phyloP scores from a whole-genome alignment of 2,113 vertebrate species.

The Piaya cayana region DNA sequence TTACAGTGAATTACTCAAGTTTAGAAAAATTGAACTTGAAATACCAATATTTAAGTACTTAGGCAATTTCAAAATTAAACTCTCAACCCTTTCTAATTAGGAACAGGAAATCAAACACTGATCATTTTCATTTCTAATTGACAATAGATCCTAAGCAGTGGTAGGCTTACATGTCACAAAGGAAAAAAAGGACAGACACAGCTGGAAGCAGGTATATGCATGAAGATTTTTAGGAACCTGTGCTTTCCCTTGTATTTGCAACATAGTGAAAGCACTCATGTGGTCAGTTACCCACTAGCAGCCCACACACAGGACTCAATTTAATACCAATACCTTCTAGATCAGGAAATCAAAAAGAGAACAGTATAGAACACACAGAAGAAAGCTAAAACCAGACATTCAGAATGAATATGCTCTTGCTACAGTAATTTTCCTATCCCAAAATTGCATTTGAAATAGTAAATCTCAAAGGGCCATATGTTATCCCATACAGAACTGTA shows the following conservation, averaged over 20 bases:
- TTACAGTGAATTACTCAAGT: not conserved
- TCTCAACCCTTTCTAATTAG: not conserved
- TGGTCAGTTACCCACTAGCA: not conserved
- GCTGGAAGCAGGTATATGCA: not conserved
- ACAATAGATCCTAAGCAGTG: not conserved
- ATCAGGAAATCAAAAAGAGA: not conserved
- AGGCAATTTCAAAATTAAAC: not conserved
- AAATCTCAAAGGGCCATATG: not conserved
- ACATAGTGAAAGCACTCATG: not conserved
- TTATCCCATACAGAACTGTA: not conserved
- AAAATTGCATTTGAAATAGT: not conserved
- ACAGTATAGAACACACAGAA: not conserved
- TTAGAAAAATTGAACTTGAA: not conserved
- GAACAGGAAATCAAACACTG: not conserved
- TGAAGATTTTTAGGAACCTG: not conserved
- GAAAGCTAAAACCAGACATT: not conserved
- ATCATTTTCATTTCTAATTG: not conserved
- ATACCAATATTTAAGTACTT: not conserved
- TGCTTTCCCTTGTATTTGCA: not conserved
- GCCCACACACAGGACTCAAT: not conserved
- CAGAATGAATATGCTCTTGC: not conserved
- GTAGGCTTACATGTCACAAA: not conserved
- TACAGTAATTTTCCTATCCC: not conserved
- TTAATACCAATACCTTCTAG: not conserved
- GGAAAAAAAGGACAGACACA: not conserved